These are phyloP conservation scores for Talpa occidentalis DNA, from an alignment of 2,113 vertebrate genomes.

Conservation along the genomic window DNA sequence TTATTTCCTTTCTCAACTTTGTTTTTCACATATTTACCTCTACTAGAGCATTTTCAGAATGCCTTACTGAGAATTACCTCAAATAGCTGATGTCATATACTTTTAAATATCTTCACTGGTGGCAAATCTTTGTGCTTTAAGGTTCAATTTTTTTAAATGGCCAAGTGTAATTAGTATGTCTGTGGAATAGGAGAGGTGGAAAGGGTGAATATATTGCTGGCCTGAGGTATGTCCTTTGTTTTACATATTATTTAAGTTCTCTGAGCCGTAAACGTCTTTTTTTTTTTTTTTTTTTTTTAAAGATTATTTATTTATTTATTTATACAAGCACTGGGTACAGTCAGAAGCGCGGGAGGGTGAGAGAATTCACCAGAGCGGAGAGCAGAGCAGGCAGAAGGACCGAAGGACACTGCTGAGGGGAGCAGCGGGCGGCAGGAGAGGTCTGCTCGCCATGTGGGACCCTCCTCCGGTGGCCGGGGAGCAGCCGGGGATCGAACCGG, in stretches of 20 bases:
- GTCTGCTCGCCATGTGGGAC: too few relatives aligned
- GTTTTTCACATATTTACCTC: neutral
- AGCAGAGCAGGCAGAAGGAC: too few relatives aligned
- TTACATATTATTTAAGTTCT: neutral
- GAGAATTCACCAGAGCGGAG: too few relatives aligned
- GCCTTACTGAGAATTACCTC: constrained; percentile 42
- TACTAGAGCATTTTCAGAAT: neutral
- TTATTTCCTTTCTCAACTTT: neutral
- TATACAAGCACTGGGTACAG: too few relatives aligned
- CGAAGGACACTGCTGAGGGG: too few relatives aligned
- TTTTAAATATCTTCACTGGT: constrained; percentile 27
- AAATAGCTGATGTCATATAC: constrained; percentile 7
- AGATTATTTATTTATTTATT: too few relatives aligned
- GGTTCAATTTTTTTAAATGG: constrained; percentile 28
- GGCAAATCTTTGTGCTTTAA: constrained; percentile 2
- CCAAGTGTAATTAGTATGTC: neutral
- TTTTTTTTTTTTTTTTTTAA: too few relatives aligned
- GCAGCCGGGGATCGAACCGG: too few relatives aligned
- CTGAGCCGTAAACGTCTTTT: too few relatives aligned
- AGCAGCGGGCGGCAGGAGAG: too few relatives aligned
- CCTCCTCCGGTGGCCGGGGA: too few relatives aligned
- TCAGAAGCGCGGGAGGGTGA: too few relatives aligned
- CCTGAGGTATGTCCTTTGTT: neutral
- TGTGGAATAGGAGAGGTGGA: neutral
- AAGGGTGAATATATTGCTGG: neutral